Evolutionary conservation across 2,888 invertebrate species (phyloP).

Genomic region (Blomia tropicalis): DNA sequence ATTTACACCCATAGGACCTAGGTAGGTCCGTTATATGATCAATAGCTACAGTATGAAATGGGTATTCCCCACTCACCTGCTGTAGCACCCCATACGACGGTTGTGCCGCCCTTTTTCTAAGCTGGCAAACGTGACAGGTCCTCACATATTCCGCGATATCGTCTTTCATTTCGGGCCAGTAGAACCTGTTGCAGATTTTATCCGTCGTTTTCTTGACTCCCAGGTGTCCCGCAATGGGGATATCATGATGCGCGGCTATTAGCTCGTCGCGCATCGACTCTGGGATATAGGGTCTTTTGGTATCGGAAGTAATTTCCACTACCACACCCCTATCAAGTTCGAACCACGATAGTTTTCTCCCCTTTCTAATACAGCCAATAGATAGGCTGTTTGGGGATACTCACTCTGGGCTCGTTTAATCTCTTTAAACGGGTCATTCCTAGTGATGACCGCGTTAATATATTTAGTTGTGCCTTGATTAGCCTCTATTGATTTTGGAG

Average conservation of each 20-base stretch:
- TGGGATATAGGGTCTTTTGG: constrained; percentile 5
- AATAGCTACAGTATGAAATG: neutral
- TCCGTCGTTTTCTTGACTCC: neutral
- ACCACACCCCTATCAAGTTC: neutral
- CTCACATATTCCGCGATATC: neutral
- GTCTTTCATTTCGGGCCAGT: neutral
- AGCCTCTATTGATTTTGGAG: too few relatives aligned
- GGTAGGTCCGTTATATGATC: neutral
- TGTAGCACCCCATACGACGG: neutral
- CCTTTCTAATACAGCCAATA: too few relatives aligned
- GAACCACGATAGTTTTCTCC: too few relatives aligned
- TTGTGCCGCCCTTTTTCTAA: neutral
- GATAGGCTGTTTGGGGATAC: too few relatives aligned
- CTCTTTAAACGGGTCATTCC: too few relatives aligned
- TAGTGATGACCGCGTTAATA: neutral
- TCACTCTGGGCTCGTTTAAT: too few relatives aligned
- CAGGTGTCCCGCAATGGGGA: neutral
- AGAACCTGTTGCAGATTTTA: neutral
- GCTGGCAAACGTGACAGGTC: neutral
- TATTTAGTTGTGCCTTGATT: too few relatives aligned
- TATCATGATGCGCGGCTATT: neutral
- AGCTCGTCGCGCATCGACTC: neutral
- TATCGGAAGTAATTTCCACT: neutral
- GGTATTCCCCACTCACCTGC: neutral
- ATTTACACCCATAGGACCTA: neutral